phyloP scores from a whole-genome alignment of 2,888 invertebrate genomes.

The Cheilosia impressa region DNA sequence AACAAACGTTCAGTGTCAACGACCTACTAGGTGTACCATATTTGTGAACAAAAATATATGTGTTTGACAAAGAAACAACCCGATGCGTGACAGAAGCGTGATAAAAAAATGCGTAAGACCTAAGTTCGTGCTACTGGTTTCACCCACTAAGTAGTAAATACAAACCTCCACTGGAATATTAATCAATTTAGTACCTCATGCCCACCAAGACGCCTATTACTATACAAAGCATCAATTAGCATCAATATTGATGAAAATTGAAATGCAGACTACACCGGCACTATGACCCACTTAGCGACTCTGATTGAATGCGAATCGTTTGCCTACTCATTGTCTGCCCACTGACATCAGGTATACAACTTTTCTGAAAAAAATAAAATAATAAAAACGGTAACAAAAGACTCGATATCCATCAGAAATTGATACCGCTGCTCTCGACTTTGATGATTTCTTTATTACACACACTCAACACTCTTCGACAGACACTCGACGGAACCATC shows the following conservation, averaged over 20 bases:
- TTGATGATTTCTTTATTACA: conserved; percentile 43
- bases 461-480: not conserved
- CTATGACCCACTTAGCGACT: conserved; percentile 63
- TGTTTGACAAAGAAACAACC: no score
- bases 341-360: not conserved
- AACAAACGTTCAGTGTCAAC: no score
- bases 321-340: conserved; percentile 9
- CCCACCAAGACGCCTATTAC: no score
- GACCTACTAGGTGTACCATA: no score
- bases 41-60: no score
- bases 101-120: no score
- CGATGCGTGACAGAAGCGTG: no score
- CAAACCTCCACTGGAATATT: no score
- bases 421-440: conserved; percentile 23
- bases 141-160: no score
- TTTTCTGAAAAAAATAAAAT: conserved; percentile 10
- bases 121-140: no score
- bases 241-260: conserved; percentile 3
- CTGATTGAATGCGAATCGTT: conserved; percentile 46
- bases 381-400: conserved; percentile 7
- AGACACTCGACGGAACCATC: conserved; percentile 15
- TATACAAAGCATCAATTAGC: not conserved
- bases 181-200: no score
- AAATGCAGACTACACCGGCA: conserved; percentile 43
- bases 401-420: conserved; percentile 25